Evolutionary conservation across 2,113 vertebrate species (phyloP), one percentile per base, ranked within the genome.

Genomic region (Odontophorus gujanensis): DNA sequence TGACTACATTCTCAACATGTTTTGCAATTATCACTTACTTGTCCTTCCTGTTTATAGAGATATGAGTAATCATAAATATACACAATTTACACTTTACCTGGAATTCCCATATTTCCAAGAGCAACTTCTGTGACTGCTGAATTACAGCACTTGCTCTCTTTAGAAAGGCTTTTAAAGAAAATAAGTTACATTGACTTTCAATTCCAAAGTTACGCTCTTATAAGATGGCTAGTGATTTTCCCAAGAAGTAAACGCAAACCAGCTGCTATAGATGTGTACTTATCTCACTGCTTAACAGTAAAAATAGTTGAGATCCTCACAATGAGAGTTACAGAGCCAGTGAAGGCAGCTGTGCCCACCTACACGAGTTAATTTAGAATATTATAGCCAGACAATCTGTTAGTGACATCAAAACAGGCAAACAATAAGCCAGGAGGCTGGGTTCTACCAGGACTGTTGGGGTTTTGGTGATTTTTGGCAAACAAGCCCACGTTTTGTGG

Each of bases 1-100:
- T 17, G 5, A 34, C 10, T 1, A 8, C 2, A 21, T 1, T 2
- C 6, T 11, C n/a, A 36, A 6, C 28, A 7, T 6, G 13, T 9
- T 34, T 32, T 11, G 21, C 2, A 25, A 21, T 48, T 13, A 12
- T 9, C 32, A 43, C 45, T 50, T 53, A 38, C 42, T 30, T 28
- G 40, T 40, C 40, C 40, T 40, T 40, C 40, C 40, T 40, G 40
- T 40, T 40, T 13, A 13, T 40, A 40, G 40, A 40, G 12, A 40
- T 40, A 13, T 40, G 12, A 40, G 40, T 40, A 8, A 53, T 14
- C 48, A 50, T 8, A 10, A 68, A 21, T 0, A 4, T 18, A 53
- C 22, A 3, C 2, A 3, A 30, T 7, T 38, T 32, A 11, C 2
- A 53, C 16, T 22, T 14, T 6, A 36, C 18, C n/a, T 57, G 62